Base-by-base conservation (phyloP, 1,140 invertebrate species). In the Scaptomyza montana region DNA sequence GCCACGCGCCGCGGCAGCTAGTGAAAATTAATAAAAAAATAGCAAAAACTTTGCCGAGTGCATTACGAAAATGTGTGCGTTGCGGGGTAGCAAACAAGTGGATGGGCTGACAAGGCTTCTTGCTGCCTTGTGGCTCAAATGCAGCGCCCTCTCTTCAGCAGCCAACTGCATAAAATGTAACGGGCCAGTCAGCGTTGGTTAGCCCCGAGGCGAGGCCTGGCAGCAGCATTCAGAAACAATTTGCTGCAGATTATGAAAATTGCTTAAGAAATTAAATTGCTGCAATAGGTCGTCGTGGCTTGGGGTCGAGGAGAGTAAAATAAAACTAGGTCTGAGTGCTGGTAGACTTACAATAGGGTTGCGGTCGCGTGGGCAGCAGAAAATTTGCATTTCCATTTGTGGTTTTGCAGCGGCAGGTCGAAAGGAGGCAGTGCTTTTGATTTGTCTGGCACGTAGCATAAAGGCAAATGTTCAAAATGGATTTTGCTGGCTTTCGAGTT, bases 221-320 rank as follows among this genome's bases (percentile, higher is more conserved):
- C 82, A 80, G 86, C 74, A 84, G 86, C 74, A 84, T 90, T 90
- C 87, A 90, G 89, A 90, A 90, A 90, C 89, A 90, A 90, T 90
- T 90, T 90, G 87, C 89, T 78, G 69, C 77, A 90, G 87, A 90
- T 90, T 90, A 90, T 87, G 87, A 90, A 90, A 90, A 90, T 90
- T 90, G 87, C 87, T 90, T 84, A 90, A 90, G 87, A 90, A 90
- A 90, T 90, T 90, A 90, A 90, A 90, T 90, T 90, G 87, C 82
- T 67, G 84, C 81, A 86, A 74, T 77, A 78, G 77, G 65, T 70
- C 49, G 65, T 65, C 49, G 61, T 69, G 51, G 64, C 68, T 50
- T 28, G 56, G 54, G 36, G 41, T 46, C 10, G 47, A 47, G 33
- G 36, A 43, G 49, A 19, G 36, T 45, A 30, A 25, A 54, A 30